Percentiles rank a stretch among this genome's conserved stretches.
These are phyloP conservation scores for Axinella damicornis DNA, from an alignment of 37 sponge, comb jelly and placozoan species.

Conservation along the genomic window DNA sequence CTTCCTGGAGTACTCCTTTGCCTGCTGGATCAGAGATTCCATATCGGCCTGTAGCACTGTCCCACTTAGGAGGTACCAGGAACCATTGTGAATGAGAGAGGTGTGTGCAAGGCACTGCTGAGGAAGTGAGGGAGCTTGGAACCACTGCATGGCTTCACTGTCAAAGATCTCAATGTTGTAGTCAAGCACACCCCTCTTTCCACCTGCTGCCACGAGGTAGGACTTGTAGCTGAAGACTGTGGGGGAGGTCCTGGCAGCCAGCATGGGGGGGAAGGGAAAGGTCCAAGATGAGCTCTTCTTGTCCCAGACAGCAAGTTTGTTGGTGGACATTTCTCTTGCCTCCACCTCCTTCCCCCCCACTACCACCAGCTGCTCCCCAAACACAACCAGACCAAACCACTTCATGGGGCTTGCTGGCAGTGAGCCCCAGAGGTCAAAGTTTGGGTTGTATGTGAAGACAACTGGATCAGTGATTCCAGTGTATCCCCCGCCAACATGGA, in stretches of 20 bases:
- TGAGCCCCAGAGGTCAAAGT: slow-evolving; percentile 26
- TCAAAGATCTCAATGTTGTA: slow-evolving; percentile 34
- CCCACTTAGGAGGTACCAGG: neutral
- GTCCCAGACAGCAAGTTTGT: slow-evolving; percentile 27
- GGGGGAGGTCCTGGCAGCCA: slow-evolving; percentile 15
- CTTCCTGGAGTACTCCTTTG: neutral
- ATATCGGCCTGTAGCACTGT: neutral
- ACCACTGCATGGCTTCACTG: neutral
- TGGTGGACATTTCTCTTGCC: neutral
- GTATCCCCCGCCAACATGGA: slow-evolving; percentile 32
- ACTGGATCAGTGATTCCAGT: slow-evolving; percentile 18
- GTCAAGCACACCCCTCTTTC: slow-evolving; percentile 23
- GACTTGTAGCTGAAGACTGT: slow-evolving; percentile 6
- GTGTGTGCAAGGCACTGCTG: neutral
- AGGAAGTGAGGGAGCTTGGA: slow-evolving; percentile 13
- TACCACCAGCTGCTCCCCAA: slow-evolving; percentile 11
- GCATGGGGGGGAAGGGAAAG: slow-evolving; percentile 30
- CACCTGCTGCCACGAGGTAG: slow-evolving; percentile 32
- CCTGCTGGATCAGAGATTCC: neutral
- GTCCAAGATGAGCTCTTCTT: neutral
- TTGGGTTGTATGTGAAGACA: slow-evolving; percentile 17
- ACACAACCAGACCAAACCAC: slow-evolving; percentile 41
- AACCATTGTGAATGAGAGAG: neutral
- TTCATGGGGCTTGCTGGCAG: slow-evolving; percentile 33
- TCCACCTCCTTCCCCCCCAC: slow-evolving; percentile 30